Evolutionary conservation across 2,888 invertebrate species (phyloP), one percentile per base, ranked within the genome.

Genomic region (Druceiella hillmani): DNA sequence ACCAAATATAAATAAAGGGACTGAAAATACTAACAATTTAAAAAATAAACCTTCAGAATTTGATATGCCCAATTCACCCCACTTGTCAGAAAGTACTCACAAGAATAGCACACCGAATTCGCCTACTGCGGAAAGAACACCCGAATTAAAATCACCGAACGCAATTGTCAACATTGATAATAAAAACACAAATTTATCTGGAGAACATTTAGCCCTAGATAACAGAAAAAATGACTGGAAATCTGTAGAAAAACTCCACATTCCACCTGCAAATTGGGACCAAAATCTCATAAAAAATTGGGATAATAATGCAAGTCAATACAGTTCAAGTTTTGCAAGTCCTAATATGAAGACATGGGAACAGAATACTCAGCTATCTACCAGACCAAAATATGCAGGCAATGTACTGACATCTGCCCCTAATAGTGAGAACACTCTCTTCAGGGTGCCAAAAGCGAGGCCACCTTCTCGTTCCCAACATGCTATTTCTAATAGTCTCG

Each of bases 371-470:
- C 37, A 40, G 20, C 32, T 20, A 24, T 41, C 43, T 12, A 32
- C 38, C 32, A 51, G 57, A 24, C 42, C 45, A 7, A 46, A 46
- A 47, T 41, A 43, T 17, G 40, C 45, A 33, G 37, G 37, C 13
- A 40, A 40, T 31, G 70, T 70, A 36, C 56, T 54, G 34, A 39
- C 34, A 24, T 46, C 53, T 3, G 54, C 55, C 2, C 53, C 54
- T 14, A 68, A 67, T 40, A 66, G 61, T 48, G 75, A 75, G 44
- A 73, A 72, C 30, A 68, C 75, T 3, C 66, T 79, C 6, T 81
- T 81, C 50, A 63, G 80, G 51, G 76, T 80, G 12, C 80, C 80
- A 2, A 79, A 76, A 58, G 78, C 78, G 1, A 68, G 78, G 48
- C 79, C 78, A 17, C 81, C 77, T 17, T 81, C 79, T 3, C 64